phyloP scores from a whole-genome alignment of 2,797 vertebrate species.

The Acanthurus lineatus region DNA sequence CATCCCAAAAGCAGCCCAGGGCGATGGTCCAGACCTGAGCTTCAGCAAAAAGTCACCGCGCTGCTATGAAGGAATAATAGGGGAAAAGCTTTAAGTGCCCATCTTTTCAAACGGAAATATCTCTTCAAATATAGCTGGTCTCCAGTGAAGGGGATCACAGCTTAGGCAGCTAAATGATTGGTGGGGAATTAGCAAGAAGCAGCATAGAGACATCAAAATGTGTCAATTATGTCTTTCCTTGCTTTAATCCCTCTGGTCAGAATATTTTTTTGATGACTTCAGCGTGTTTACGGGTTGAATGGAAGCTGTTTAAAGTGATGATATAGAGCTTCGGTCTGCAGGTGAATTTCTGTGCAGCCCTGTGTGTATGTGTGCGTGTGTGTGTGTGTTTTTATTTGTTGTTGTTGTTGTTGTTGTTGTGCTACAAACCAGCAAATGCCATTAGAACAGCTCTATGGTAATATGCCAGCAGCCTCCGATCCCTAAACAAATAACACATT shows the following conservation, averaged over 20 bases:
- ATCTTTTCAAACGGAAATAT: conserved; percentile 73
- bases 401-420: conserved; percentile 33
- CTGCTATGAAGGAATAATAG: conserved; percentile 75
- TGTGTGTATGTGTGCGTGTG: conserved; percentile 9
- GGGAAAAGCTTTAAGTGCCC: conserved; percentile 66
- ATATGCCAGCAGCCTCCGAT: conserved; percentile 72
- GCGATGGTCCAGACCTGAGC: conserved; percentile 81
- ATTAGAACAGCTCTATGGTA: conserved; percentile 67
- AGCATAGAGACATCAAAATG: conserved; percentile 76
- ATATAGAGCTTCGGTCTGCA: conserved; percentile 61
- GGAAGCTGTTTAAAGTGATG: conserved; percentile 63
- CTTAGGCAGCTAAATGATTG: conserved; percentile 73
- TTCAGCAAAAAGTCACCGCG: conserved; percentile 76
- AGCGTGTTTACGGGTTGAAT: conserved; percentile 64
- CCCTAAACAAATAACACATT: conserved; percentile 82
- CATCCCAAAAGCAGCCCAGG: conserved; percentile 84
- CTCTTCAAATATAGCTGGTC: conserved; percentile 71
- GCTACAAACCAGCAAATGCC: conserved; percentile 59
- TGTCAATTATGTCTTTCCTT: conserved; percentile 74
- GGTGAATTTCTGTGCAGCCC: conserved; percentile 60
- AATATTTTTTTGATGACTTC: conserved; percentile 68
- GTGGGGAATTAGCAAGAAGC: conserved; percentile 71
- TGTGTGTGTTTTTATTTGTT: no score
- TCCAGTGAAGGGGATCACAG: conserved; percentile 75
- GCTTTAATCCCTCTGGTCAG: conserved; percentile 65